Conservation (phyloP, 2,113 vertebrate species). For the Catharus bicknelli region DNA sequence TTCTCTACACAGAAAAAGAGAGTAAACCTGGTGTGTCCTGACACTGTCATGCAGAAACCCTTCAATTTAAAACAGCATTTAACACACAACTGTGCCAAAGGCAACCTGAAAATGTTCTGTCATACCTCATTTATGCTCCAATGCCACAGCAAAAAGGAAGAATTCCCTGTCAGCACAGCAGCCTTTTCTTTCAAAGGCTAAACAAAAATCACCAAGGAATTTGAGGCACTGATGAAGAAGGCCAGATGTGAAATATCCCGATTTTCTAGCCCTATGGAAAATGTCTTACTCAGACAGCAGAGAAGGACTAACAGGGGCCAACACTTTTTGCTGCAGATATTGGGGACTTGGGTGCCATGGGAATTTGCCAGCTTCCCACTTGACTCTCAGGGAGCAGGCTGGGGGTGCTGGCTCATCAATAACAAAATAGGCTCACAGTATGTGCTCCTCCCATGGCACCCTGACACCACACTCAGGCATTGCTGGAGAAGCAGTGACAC, state of each 20-base stretch:
- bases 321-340: not conserved
- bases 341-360: accelerated
- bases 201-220: not conserved
- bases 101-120: conserved; percentile 41
- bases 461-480: accelerated
- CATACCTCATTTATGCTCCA: conserved; percentile 25
- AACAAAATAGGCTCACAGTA: accelerated
- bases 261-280: not conserved
- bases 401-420: not conserved
- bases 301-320: not conserved
- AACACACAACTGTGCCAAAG: conserved; percentile 31
- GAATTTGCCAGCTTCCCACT: not conserved
- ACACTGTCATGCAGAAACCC: not conserved
- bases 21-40: not conserved
- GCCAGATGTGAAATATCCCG: not conserved
- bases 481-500: not conserved
- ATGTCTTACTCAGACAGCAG: not conserved
- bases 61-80: conserved; percentile 30
- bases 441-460: accelerated
- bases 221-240: not conserved
- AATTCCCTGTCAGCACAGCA: not conserved
- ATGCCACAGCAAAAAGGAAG: not conserved
- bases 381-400: not conserved
- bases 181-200: not conserved
- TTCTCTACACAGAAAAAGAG: not conserved